Evolutionary conservation across 2,797 vertebrate species (phyloP).

Genomic region (Triplophysa yarkandensis): DNA sequence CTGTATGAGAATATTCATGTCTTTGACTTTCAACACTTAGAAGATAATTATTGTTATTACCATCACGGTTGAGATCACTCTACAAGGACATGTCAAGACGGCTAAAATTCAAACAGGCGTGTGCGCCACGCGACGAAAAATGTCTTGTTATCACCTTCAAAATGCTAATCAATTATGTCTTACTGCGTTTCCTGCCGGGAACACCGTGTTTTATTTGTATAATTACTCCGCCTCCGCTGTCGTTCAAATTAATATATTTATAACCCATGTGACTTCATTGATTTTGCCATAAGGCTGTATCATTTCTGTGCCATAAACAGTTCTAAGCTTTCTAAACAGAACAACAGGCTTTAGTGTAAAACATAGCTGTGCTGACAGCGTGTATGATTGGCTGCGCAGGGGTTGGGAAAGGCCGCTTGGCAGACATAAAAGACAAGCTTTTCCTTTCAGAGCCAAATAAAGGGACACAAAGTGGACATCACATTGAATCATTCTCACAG

Average conservation of each 20-base stretch:
- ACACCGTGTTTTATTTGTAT: conserved; percentile 52
- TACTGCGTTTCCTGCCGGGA: conserved; percentile 41
- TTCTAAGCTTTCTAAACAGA: conserved; percentile 53
- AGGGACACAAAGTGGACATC: conserved; percentile 56
- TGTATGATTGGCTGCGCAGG: conserved; percentile 57
- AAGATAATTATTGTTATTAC: conserved; percentile 85
- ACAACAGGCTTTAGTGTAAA: conserved; percentile 57
- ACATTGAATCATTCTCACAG: conserved; percentile 51
- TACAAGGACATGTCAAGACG: conserved; percentile 81
- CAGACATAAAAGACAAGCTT: conserved; percentile 53
- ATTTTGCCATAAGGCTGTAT: conserved; percentile 53
- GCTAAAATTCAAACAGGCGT: conserved; percentile 69
- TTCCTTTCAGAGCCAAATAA: conserved; percentile 58
- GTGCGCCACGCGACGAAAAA: conserved; percentile 57
- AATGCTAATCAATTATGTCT: conserved; percentile 72
- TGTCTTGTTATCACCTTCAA: conserved; percentile 78
- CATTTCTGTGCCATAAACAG: conserved; percentile 60
- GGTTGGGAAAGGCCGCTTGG: conserved; percentile 42
- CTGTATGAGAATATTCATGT: conserved; percentile 80
- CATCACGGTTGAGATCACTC: conserved; percentile 82
- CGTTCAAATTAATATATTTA: conserved; percentile 51
- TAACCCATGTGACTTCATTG: conserved; percentile 53
- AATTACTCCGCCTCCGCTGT: conserved; percentile 51
- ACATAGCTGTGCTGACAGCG: conserved; percentile 54
- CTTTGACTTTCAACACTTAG: conserved; percentile 77